Evolutionary conservation across 1,140 invertebrate genomes (phyloP), one percentile per base, ranked within the genome.

Genomic region (Caerostris darwini): DNA sequence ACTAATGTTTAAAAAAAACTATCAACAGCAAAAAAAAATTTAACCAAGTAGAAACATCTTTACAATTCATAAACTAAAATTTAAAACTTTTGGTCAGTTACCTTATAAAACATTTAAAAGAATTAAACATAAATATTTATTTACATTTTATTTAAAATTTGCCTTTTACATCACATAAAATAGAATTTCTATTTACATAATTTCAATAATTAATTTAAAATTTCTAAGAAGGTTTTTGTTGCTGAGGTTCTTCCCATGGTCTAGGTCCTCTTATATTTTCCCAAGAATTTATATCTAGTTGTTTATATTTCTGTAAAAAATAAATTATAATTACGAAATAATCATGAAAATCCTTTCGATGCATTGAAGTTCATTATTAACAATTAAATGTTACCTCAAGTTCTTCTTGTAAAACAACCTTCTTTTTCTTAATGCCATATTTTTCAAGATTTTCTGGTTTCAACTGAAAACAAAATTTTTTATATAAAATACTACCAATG

Each of bases 241-340:
- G 19, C n/a, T 89, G 54, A n/a, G 90, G 12, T 95, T 97, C 97
- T 95, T 98, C 98, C 98, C 98, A 98, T 14, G 98, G 98, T 93
- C 98, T 96, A 7, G 98, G 97, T 3, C 97, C 97, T 95, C 98
- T 96, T 94, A 97, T 97, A 95, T 98, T 98, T 95, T 98, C 96
- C 98, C 98, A 98, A 95, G 97, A 97, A 94, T 98, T 97, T 95
- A 98, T 97, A 96, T 98, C 97, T 10, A 98, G 87, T 94, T 97
- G 34, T 59, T 94, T 94, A 6, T 91, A 53, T 64, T 95, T 91
- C 91, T 95, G 64, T 14, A 82, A 95, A 81, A 83, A 64, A 86
- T 19, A 19, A 17, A 7, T 19, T 3, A 57, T n/a, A 85, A 56
- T 17, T 57, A 54, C 54, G 19, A 14, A 67, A 14, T 67, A 54